A percentile compares a stretch with the other conserved stretches of the same genome.
These are phyloP conservation scores for Patella depressa DNA, from an alignment of 2,888 invertebrate genomes.

Conservation along the genomic window DNA sequence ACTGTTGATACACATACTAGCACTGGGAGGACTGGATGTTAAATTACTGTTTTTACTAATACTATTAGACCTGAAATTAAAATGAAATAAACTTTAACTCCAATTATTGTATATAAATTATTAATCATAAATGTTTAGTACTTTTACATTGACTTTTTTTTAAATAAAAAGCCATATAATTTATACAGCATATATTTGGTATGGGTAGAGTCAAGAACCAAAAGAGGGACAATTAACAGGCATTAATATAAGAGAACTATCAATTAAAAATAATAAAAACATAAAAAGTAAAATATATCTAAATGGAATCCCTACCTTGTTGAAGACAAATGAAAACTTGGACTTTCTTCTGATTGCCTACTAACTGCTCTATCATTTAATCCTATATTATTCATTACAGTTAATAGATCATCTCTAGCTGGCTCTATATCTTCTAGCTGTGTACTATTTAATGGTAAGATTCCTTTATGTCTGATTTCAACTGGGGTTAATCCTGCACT, in stretches of 20 bases:
- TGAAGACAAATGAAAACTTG: slow-evolving; percentile 62
- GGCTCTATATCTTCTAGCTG: slow-evolving; percentile 43
- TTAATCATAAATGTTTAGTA: too few relatives aligned
- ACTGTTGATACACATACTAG: slow-evolving; percentile 55
- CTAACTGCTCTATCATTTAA: slow-evolving; percentile 60
- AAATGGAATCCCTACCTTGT: slow-evolving; percentile 37
- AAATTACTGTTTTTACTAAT: neutral
- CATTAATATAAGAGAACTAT: too few relatives aligned
- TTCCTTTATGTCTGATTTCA: slow-evolving; percentile 51
- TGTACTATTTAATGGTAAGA: slow-evolving; percentile 53
- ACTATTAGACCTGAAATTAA: neutral
- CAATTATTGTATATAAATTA: too few relatives aligned
- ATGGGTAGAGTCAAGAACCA: too few relatives aligned
- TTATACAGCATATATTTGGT: too few relatives aligned
- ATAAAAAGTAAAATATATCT: too few relatives aligned
- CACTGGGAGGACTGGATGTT: slow-evolving; percentile 52
- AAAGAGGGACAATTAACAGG: too few relatives aligned
- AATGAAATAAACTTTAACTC: neutral
- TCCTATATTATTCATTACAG: slow-evolving; percentile 45
- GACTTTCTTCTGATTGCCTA: slow-evolving; percentile 64
- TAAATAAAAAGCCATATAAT: too few relatives aligned
- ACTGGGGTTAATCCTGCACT: slow-evolving; percentile 42
- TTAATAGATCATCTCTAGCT: slow-evolving; percentile 50
- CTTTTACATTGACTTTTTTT: too few relatives aligned
- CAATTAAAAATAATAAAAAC: too few relatives aligned